phyloP scores from a whole-genome alignment of 2,797 vertebrate species.

The Eulemur coronatus region DNA sequence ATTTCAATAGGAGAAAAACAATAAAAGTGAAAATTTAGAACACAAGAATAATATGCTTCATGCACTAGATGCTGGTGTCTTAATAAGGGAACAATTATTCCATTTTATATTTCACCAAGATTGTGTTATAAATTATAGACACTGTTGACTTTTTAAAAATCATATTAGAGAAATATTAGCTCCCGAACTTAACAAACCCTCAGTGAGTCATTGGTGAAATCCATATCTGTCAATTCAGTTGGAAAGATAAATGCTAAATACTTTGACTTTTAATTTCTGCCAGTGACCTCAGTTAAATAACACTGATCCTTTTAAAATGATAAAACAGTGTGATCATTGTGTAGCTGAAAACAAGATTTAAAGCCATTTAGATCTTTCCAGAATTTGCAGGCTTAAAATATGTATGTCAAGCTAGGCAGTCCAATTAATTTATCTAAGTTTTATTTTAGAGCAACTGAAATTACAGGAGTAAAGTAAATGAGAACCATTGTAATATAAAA shows the following conservation, averaged over 20 bases:
- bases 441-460: constrained; percentile 77
- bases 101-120: neutral
- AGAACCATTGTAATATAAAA: constrained; percentile 72
- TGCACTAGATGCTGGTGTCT: neutral
- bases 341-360: neutral
- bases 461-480: constrained; percentile 53
- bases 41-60: neutral
- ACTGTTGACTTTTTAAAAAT: neutral
- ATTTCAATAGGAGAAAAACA: neutral
- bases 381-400: neutral
- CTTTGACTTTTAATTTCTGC: neutral
- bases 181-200: constrained; percentile 46
- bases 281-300: neutral
- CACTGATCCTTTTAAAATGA: neutral
- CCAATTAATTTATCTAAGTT: constrained; percentile 66
- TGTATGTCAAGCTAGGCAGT: neutral
- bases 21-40: neutral
- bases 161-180: neutral
- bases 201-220: neutral
- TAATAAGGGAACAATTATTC: neutral
- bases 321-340: neutral
- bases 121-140: neutral
- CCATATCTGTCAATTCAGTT: neutral
- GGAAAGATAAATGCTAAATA: neutral
- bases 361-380: neutral